Evolutionary conservation across 92 coral and sea anemone genomes (phyloP).

Genomic region (Bergia puertoricense): DNA sequence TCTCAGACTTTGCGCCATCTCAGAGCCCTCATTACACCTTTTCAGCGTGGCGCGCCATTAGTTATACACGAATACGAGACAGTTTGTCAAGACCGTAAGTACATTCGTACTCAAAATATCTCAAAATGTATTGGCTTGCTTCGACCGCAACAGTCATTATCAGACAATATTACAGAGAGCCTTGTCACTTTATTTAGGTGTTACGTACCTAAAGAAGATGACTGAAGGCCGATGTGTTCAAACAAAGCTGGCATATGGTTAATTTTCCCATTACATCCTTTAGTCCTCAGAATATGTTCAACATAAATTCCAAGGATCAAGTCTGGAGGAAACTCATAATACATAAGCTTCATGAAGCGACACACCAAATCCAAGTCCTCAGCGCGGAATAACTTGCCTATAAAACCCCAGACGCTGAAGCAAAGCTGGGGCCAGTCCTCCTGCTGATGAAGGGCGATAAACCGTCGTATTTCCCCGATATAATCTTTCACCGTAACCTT

Average conservation of each 20-base stretch:
- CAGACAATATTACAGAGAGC: no score
- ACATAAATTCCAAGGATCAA: slow-evolving; percentile 17
- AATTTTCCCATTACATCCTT: background rate
- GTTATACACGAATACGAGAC: no score
- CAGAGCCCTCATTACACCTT: no score
- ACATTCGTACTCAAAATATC: no score
- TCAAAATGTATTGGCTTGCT: no score
- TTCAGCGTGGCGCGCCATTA: no score
- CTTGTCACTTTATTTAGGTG: background rate
- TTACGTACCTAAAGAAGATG: slow-evolving; percentile 88
- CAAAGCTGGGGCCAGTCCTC: slow-evolving; percentile 58
- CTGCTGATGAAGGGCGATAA: slow-evolving; percentile 52
- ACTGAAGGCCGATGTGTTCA: slow-evolving; percentile 81
- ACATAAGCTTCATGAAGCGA: slow-evolving; percentile 67
- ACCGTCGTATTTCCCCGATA: slow-evolving; percentile 56
- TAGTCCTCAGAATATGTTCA: background rate
- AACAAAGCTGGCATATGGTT: slow-evolving; percentile 51
- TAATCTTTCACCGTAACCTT: slow-evolving; percentile 52
- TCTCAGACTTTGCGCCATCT: no score
- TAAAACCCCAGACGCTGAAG: slow-evolving; percentile 70
- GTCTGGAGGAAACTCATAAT: slow-evolving; percentile 64
- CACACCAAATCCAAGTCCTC: slow-evolving; percentile 63
- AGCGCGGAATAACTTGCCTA: slow-evolving; percentile 78
- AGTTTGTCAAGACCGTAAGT: no score
- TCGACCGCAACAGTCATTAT: no score